Base-by-base conservation (phyloP, 2,888 invertebrate genomes). In the Harpagoxenus sublaevis region DNA sequence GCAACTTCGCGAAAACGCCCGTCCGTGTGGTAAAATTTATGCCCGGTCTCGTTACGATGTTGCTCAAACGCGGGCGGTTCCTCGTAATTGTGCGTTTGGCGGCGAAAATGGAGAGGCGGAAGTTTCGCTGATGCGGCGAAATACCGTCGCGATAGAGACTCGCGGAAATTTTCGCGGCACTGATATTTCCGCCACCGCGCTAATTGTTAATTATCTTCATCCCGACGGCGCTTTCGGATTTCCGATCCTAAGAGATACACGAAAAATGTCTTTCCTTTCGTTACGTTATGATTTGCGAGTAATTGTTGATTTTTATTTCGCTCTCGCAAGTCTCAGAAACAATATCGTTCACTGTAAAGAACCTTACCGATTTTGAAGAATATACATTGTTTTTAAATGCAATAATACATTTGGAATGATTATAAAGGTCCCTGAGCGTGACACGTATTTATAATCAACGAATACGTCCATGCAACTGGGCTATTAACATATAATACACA, bases 81-180 rank as follows among this genome's bases (percentile, higher is more conserved):
- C 73, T 77, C 79, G 73, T 81, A 81, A 81, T 81, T 81, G 79
- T 81, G 73, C 73, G 79, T 81, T 81, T 60, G 79, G 79, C 60
- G 48, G 79, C 48, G 71, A 79, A 79, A 79, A 79, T 79, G 79
- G 45, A 70, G 79, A 48, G 71, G 60, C 73, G 79, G 79, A 81
- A 81, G 79, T 81, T 79, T 73, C 73, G 79, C 79, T 39, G n/a
- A n/a, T n/a, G 73, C 57, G 79, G 78, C 55, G 42, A 78, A 78
- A 78, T 70, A 70, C 55, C 70, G 78, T 70, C 78, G 45, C 70
- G 79, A 71, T 60, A 60, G 79, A 79, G 71, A 79, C 71, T 23
- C 79, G 60, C 73, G 79, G 48, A 81, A 81, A 81, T 81, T 81
- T 81, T 81, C 79, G 48, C 60, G 71, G 71, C 79, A 70, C 73